Base-by-base conservation (phyloP, 2,113 vertebrate genomes). In the Rhineura floridana region DNA sequence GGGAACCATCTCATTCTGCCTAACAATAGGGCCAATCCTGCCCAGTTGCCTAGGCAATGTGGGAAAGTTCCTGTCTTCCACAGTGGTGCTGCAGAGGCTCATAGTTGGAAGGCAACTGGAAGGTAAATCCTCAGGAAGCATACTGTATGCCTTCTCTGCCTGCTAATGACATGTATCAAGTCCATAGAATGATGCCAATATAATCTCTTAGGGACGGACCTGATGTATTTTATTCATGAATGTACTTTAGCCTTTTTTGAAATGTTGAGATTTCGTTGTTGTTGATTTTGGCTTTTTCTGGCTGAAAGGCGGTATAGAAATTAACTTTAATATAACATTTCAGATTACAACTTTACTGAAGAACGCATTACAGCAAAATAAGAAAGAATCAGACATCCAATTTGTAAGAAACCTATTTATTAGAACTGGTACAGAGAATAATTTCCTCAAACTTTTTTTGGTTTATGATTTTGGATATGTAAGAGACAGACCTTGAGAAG, bases 401-500 rank as follows among this genome's bases (percentile, higher is more conserved):
- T 87, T 92, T 93, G 87, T 0, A 0, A 94, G 44, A 33, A 91
- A n/a, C 76, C 69, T 19, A 42, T 6, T 1, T 55, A 19, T 87
- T 86, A 91, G 83, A 75, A 76, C 48, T 92, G 46, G 88, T 87
- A 46, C 55, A 80, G 6, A 89, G 10, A 72, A 72, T 28, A 30
- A 9, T 76, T 63, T 91, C 89, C 78, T 90, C 28, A 11, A 85
- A 48, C 59, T 30, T 63, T 5, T 42, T 30, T 25, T 39, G 9
- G 25, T 15, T n/a, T n/a, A 65, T 30, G 28, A 21, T 91, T 88
- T 89, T 75, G 88, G 50, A 81, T 59, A 17, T 3, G 12, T 91
- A 92, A 83, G 33, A 73, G 89, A 87, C 84, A 21, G 10, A 91
- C 63, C 70, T 85, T 86, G 81, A 85, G 93, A 91, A 88, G 28